Evolutionary conservation across 2,113 vertebrate species (phyloP).

Genomic region (Diadophis punctatus): DNA sequence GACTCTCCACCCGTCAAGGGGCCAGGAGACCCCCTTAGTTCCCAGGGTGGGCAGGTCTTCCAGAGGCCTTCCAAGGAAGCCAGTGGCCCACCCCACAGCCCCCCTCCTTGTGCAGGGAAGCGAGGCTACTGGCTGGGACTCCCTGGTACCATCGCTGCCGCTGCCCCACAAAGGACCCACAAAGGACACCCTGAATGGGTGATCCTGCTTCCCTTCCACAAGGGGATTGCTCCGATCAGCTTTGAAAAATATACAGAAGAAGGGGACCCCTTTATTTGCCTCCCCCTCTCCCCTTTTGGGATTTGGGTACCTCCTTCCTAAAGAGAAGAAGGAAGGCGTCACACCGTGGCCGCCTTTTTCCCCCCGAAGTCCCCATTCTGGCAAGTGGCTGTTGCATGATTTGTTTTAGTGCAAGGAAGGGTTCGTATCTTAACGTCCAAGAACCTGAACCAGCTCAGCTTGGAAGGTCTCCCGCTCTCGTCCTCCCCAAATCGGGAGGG

Average conservation of each 20-base stretch:
- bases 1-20: not conserved
- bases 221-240: not conserved
- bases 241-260: not conserved
- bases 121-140: not conserved
- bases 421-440: not conserved
- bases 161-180: not conserved
- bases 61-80: not conserved
- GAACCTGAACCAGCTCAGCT: not conserved
- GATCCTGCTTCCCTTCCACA: not conserved
- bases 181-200: not conserved
- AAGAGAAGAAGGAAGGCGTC: not conserved
- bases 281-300: not conserved
- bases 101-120: not conserved
- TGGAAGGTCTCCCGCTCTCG: not conserved
- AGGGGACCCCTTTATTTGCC: not conserved
- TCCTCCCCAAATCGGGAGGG: not conserved
- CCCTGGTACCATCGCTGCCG: not conserved
- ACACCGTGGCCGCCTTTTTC: not conserved
- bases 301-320: not conserved
- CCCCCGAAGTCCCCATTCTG: not conserved
- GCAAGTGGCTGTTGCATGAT: not conserved
- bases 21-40: not conserved
- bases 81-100: not conserved
- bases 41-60: not conserved
- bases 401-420: not conserved